Conservation (phyloP, 2,888 invertebrate genomes). For the Cancer borealis region DNA sequence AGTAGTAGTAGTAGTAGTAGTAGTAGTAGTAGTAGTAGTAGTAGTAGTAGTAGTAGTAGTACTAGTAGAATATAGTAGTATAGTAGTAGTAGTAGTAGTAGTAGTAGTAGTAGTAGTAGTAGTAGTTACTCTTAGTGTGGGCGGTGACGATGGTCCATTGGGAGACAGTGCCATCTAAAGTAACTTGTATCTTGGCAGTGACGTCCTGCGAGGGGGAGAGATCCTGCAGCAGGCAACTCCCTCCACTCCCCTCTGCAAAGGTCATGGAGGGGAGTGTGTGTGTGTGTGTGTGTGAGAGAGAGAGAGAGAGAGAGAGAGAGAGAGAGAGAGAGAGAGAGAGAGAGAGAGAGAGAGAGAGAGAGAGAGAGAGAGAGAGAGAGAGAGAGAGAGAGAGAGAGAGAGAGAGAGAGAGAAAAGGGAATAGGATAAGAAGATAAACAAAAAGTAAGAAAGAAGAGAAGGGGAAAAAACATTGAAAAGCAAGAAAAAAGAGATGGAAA, state of each 20-base stretch:
- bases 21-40: neutral
- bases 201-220: slow-evolving; percentile 53
- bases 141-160: slow-evolving; percentile 53
- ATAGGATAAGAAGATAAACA: neutral
- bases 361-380: neutral
- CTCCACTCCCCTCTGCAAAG: slow-evolving; percentile 59
- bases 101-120: too few species aligned
- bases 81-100: neutral
- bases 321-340: neutral
- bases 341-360: neutral
- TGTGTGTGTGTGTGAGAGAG: slow-evolving; percentile 13
- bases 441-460: neutral
- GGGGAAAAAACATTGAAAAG: neutral
- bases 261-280: neutral
- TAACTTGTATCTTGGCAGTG: slow-evolving; percentile 37
- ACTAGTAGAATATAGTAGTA: neutral
- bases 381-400: neutral
- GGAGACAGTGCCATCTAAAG: slow-evolving; percentile 9
- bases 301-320: neutral
- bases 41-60: slow-evolving; percentile 12
- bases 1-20: slow-evolving; percentile 3
- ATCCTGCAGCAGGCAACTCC: slow-evolving; percentile 59
- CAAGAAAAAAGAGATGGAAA: neutral
- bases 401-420: neutral
- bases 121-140: slow-evolving; percentile 60